Conservation (phyloP, 2,797 vertebrate genomes). For the Iguana delicatissima region DNA sequence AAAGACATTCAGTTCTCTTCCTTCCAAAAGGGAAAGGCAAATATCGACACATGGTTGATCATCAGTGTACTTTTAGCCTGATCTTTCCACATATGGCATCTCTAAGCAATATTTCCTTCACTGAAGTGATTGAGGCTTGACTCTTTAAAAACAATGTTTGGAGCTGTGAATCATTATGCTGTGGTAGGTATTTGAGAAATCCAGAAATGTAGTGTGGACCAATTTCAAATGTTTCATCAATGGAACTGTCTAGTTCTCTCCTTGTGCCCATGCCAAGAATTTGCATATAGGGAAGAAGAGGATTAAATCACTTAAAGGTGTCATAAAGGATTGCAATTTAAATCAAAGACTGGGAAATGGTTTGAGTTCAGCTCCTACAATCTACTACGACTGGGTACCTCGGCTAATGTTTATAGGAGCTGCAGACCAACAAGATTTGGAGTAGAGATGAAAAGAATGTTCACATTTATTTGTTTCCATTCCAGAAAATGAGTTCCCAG, state of each 20-base stretch:
- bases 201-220: neutral
- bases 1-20: neutral
- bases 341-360: neutral
- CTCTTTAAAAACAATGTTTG: neutral
- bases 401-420: neutral
- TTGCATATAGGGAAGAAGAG: conserved; percentile 40
- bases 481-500: too few species aligned
- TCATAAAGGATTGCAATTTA: neutral
- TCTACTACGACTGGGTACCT: neutral
- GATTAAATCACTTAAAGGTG: conserved; percentile 22
- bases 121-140: neutral
- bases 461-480: too few species aligned
- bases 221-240: neutral
- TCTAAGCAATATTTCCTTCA: neutral
- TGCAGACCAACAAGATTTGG: neutral
- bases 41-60: neutral
- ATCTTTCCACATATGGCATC: too few species aligned
- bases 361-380: neutral
- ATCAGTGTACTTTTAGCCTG: neutral
- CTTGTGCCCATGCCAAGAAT: neutral
- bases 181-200: neutral
- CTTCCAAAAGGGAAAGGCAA: neutral
- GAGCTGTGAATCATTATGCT: neutral
- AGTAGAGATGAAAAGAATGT: neutral
- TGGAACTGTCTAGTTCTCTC: conserved; percentile 1